Evolutionary conservation across 2,888 invertebrate genomes (phyloP).

Genomic region (Cryptus armator): DNA sequence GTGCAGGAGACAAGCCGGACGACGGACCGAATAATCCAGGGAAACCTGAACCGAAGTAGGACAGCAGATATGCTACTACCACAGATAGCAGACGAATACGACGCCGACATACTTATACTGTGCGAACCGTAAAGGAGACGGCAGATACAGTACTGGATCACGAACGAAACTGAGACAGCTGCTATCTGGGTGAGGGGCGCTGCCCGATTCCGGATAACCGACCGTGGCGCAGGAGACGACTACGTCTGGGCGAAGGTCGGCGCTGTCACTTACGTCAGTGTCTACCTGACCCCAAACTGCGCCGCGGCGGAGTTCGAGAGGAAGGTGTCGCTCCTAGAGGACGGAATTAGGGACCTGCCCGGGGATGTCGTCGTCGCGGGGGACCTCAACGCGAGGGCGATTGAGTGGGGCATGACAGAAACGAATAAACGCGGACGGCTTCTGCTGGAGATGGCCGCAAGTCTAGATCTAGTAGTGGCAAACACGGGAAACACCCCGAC

Average conservation of each 20-base stretch:
- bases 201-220: constrained; percentile 22
- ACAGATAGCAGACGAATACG: constrained; percentile 29
- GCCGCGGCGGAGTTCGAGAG: constrained; percentile 39
- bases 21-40: constrained; percentile 59
- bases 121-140: constrained; percentile 53
- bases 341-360: constrained; percentile 41
- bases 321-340: constrained; percentile 46
- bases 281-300: constrained; percentile 58
- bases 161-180: constrained; percentile 45
- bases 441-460: constrained; percentile 70
- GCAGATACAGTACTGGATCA: constrained; percentile 30
- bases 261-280: constrained; percentile 50
- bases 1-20: constrained; percentile 57
- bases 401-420: constrained; percentile 72
- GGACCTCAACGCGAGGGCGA: constrained; percentile 61
- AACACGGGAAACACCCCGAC: constrained; percentile 55
- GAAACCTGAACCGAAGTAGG: constrained; percentile 33
- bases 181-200: constrained; percentile 56
- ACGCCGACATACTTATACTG: constrained; percentile 37
- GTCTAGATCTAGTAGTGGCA: constrained; percentile 57
- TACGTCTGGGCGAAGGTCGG: constrained; percentile 52
- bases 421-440: constrained; percentile 70
- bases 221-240: constrained; percentile 32
- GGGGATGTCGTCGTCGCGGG: constrained; percentile 57
- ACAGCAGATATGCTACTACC: constrained; percentile 38